Evolutionary conservation across 2,888 invertebrate genomes (phyloP).

Genomic region (Chironomus riparius): DNA sequence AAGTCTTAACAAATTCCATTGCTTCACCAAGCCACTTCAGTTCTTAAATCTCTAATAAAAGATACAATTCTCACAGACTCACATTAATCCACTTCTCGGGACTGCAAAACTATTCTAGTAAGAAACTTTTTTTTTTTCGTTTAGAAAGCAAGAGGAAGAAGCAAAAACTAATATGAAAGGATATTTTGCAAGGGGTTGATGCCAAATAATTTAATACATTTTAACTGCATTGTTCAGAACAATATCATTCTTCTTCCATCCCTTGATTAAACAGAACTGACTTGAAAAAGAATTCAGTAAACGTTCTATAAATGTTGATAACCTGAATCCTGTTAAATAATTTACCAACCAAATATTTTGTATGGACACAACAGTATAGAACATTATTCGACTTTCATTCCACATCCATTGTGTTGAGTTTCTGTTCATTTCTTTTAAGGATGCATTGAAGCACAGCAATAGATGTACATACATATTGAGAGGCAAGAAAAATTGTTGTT

Average conservation of each 20-base stretch:
- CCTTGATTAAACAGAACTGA: no score
- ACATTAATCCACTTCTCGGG: no score
- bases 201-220: no score
- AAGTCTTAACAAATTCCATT: no score
- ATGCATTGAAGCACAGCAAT: neutral
- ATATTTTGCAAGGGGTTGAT: neutral
- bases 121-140: no score
- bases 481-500: neutral
- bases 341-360: conserved; percentile 5
- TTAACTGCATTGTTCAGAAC: neutral
- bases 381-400: neutral
- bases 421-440: neutral
- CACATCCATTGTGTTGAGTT: neutral
- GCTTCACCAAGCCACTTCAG: no score
- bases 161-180: no score
- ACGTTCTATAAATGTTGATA: conserved; percentile 18
- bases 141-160: no score
- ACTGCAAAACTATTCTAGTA: no score
- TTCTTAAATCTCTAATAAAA: no score
- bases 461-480: no score
- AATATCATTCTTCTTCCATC: neutral
- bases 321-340: conserved; percentile 24
- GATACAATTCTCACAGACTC: no score
- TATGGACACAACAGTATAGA: neutral
- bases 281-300: neutral